These are phyloP conservation scores for Adrianichthys oophorus DNA, from an alignment of 2,797 vertebrate species.

Conservation along the genomic window DNA sequence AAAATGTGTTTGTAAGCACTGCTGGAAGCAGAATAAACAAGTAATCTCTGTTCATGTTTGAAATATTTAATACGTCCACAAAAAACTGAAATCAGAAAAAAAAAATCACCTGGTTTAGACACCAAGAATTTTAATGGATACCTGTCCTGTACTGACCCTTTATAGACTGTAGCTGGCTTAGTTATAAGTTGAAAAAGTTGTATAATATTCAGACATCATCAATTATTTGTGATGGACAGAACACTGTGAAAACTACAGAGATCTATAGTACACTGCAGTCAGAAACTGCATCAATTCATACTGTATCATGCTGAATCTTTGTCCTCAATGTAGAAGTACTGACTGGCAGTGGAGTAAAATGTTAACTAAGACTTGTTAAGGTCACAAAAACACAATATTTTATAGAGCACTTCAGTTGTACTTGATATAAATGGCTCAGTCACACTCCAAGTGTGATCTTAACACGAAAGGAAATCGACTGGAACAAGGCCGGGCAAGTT, in stretches of 20 bases:
- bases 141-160: conserved; percentile 1
- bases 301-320: background rate
- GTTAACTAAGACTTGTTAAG: background rate
- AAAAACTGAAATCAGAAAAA: background rate
- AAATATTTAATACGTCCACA: conserved; percentile 29
- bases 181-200: background rate
- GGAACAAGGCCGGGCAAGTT: conserved; percentile 17
- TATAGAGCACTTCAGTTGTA: conserved; percentile 9
- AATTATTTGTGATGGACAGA: background rate
- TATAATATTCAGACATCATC: background rate
- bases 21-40: conserved; percentile 12
- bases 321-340: background rate
- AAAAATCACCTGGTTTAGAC: background rate
- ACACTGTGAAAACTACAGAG: background rate
- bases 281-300: background rate
- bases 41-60: conserved; percentile 14
- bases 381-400: no score
- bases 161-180: background rate
- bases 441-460: conserved; percentile 35
- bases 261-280: background rate
- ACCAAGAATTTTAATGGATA: conserved; percentile 21
- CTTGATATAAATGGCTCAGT: conserved; percentile 23
- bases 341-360: background rate
- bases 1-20: conserved; percentile 27
- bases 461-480: conserved; percentile 34